Evolutionary conservation across 2,113 vertebrate genomes (phyloP).

Genomic region (Nothoprocta pentlandii): DNA sequence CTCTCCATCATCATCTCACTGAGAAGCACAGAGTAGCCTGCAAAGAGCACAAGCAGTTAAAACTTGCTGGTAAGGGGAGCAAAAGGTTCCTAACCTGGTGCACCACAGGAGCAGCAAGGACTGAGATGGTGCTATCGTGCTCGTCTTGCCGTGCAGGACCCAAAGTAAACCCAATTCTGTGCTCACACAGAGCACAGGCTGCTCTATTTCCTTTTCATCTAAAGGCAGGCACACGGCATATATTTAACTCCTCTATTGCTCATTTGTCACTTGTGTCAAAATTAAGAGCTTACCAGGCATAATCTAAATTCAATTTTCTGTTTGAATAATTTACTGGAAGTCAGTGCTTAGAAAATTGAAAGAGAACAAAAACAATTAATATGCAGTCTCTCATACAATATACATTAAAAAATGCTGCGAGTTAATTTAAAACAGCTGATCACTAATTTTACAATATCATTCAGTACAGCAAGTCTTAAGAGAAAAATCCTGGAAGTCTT

Average conservation of each 20-base stretch:
- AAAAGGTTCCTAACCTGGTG: not conserved
- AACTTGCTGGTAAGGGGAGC: not conserved
- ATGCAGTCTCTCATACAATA: slow-evolving; percentile 56
- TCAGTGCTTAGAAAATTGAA: slow-evolving; percentile 50
- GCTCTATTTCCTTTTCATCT: not conserved
- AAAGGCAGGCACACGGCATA: not conserved
- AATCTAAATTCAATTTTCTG: slow-evolving; percentile 46
- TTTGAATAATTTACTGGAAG: slow-evolving; percentile 62
- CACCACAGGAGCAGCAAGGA: not conserved
- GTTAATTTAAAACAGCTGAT: slow-evolving; percentile 67
- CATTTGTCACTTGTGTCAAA: slow-evolving; percentile 28
- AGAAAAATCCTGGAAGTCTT: slow-evolving; percentile 68
- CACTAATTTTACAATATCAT: slow-evolving; percentile 63
- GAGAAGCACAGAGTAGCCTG: not conserved
- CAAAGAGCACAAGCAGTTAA: not conserved
- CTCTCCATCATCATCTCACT: not conserved
- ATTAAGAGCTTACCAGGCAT: not conserved
- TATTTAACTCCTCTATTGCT: not conserved
- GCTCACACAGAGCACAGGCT: not conserved
- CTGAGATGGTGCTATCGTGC: not conserved
- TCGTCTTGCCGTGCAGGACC: not conserved
- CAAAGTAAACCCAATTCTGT: not conserved
- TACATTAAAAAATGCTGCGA: slow-evolving; percentile 56
- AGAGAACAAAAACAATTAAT: slow-evolving; percentile 66
- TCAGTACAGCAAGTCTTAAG: slow-evolving; percentile 57